These are phyloP conservation scores for Escarpia spicata DNA, from an alignment of 2,888 invertebrate genomes.

Conservation along the genomic window DNA sequence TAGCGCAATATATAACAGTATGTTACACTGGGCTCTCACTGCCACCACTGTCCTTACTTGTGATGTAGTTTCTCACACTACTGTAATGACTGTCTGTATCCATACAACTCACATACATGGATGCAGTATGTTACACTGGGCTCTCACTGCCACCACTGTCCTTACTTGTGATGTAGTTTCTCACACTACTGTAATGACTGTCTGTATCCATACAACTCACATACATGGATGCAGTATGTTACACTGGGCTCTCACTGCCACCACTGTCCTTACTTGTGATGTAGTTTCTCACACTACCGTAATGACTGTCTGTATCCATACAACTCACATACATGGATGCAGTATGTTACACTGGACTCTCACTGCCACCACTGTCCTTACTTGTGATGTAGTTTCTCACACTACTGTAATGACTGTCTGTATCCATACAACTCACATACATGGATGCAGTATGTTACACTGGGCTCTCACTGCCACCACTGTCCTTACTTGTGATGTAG, in stretches of 20 bases:
- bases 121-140: slow-evolving; percentile 75
- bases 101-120: slow-evolving; percentile 91
- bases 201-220: slow-evolving; percentile 78
- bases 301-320: slow-evolving; percentile 32
- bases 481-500: not conserved
- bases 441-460: slow-evolving; percentile 84
- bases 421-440: slow-evolving; percentile 81
- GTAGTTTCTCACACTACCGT: not conserved
- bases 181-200: not conserved
- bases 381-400: not conserved
- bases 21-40: slow-evolving; percentile 49
- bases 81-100: not conserved
- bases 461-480: not conserved
- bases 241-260: not conserved
- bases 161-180: not conserved
- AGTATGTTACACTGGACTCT: slow-evolving; percentile 67
- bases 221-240: slow-evolving; percentile 87
- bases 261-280: not conserved
- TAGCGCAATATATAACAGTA: too few species aligned
- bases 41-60: not conserved
- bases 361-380: not conserved
- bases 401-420: not conserved
- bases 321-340: slow-evolving; percentile 97
- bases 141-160: not conserved
- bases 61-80: too few species aligned